Base-by-base conservation (phyloP, 2,888 invertebrate genomes). In the Philaethria dido region DNA sequence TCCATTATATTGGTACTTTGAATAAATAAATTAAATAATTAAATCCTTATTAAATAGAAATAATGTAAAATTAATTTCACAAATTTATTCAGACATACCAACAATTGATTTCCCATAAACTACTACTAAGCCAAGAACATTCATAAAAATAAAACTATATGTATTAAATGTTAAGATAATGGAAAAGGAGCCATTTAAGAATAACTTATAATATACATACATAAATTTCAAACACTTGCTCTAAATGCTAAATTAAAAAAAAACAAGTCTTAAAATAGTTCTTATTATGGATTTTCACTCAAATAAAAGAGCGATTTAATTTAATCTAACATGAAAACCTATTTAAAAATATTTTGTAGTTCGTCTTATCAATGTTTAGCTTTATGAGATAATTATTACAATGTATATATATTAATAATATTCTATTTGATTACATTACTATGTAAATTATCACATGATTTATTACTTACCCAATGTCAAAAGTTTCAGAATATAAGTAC, bases 61-160 rank as follows among this genome's bases (percentile, higher is more conserved):
- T 84, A 88, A 86, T 84, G 79, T 80, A 76, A 77, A 79, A 79
- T 70, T 64, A 48, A 81, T 80, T 85, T 87, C 83, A 87, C 87
- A 89, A 83, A 81, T 89, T 90, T 89, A 72, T 73, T 73, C 45
- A 55, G 78, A 79, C 80, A 65, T 55, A 29, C 79, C 82, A 85
- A 88, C 89, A 88, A 82, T 82, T 79, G 86, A 83, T 72, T 86
- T 87, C 85, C 77, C 78, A 80, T 87, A 74, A 80, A 86, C 83
- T 81, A 52, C 73, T 72, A 25, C 36, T 55, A 68, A 18, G 16
- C 55, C 62, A 33, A 64, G 50, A 67, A 68, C 61, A 62, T 39
- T 63, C 18, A 54, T 11, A n/a, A 57, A 33, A 33, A 18, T 22
- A 45, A 45, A 25, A 14, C 9, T 22, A 22, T 22, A 22, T n/a